Evolutionary conservation across 2,888 invertebrate species (phyloP).

Genomic region (Tenthredo mesomela): DNA sequence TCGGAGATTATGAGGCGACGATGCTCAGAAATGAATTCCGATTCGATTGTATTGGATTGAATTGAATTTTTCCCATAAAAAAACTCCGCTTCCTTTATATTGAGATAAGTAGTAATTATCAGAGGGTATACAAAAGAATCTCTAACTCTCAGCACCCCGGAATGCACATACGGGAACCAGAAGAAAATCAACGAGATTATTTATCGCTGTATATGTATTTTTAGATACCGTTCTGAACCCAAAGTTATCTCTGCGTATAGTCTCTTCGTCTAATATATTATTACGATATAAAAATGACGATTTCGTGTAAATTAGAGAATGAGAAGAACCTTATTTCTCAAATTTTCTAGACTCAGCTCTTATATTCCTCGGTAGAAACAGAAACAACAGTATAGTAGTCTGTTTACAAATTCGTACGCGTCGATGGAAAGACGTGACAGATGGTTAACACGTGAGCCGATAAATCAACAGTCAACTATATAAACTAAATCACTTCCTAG

Average conservation of each 20-base stretch:
- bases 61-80: conserved; percentile 14
- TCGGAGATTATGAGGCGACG: conserved; percentile 62
- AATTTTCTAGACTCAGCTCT: not conserved
- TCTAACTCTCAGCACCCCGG: conserved; percentile 4
- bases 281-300: not conserved
- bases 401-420: conserved; percentile 48
- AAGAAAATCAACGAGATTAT: conserved; percentile 8
- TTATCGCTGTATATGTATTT: conserved; percentile 17
- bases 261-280: not conserved
- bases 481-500: conserved; percentile 59
- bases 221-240: conserved; percentile 2
- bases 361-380: not conserved
- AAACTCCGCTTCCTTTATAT: not conserved
- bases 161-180: conserved; percentile 20
- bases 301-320: not conserved
- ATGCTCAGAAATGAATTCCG: conserved; percentile 48
- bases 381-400: conserved; percentile 8
- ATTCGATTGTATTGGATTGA: conserved; percentile 44
- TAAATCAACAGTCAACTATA: conserved; percentile 54
- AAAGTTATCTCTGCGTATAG: not conserved
- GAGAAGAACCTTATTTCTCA: not conserved
- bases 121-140: conserved; percentile 40
- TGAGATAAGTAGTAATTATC: conserved; percentile 37
- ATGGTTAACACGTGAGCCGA: conserved; percentile 49
- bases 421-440: conserved; percentile 43